Base-by-base conservation (phyloP, 2,888 invertebrate species). In the Synanthedon formicaeformis region DNA sequence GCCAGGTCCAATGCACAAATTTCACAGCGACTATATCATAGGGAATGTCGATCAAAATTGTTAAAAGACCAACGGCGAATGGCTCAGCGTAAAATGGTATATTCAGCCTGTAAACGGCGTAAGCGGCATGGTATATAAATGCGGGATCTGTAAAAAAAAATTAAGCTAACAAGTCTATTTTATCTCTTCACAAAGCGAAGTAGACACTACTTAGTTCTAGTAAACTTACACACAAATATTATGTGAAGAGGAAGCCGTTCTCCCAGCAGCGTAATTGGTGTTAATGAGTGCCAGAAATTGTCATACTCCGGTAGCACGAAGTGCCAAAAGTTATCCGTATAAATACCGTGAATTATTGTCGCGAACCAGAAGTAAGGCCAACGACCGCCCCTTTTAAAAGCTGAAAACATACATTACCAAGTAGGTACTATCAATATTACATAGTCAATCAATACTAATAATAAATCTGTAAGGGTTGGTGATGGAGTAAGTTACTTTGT, bases 1-100 rank as follows among this genome's bases (percentile, higher is more conserved):
- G 94, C 95, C 95, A 95, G 1, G 93, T 92, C 94, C 94, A 95
- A 81, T 94, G 94, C 13, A 94, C 78, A 69, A 92, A 92, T 72
- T 93, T 93, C 11, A 94, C 91, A 1, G 92, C 91, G 55, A 93
- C 91, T 52, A 95, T 93, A 67, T 95, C 94, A 69, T 93, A 94
- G 0, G 95, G 94, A 50, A 94, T 83, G 69, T 95, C 94, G 41
- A 94, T 89, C 50, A 94, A 81, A 0, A 94, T 92, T 0, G 91
- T 91, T 5, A 90, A 81, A 40, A 95, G 73, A 0, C 94, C 95
- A 12, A 93, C 93, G 1, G 91, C 91, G 62, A 91, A 90, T 0
- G 91, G 90, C 59, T 91, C 89, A 0, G 90, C 87, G 79, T 89
- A 90, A 52, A 67, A 73, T 0, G 90, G 89, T 48, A 91, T 72